Conservation (phyloP, 2,113 vertebrate species). For the Orycteropus afer region DNA sequence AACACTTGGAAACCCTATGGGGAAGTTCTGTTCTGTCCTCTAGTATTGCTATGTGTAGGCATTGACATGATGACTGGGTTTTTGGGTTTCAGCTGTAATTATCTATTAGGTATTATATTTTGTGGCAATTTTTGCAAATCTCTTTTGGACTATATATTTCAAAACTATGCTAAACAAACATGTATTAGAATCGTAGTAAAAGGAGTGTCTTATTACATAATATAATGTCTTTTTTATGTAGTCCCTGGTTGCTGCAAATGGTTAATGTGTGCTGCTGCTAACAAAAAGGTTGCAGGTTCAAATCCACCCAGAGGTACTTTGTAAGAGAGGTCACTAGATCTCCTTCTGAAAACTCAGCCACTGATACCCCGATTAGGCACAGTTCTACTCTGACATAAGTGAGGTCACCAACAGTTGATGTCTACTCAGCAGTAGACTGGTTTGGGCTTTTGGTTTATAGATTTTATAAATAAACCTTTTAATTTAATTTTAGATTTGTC, state of each 20-base stretch:
- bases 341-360: background rate
- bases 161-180: background rate
- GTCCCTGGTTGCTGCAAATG: background rate
- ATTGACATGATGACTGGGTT: background rate
- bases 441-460: background rate
- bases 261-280: background rate
- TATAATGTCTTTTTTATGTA: background rate
- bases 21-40: no score
- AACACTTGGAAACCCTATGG: no score
- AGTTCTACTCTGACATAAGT: background rate
- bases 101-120: background rate
- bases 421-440: background rate
- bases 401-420: background rate
- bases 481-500: constrained; percentile 14
- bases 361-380: background rate
- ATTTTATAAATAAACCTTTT: background rate
- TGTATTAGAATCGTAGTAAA: background rate
- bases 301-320: background rate
- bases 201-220: background rate
- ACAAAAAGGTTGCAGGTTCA: background rate
- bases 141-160: background rate
- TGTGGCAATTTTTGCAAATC: background rate
- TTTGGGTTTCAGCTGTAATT: background rate
- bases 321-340: background rate
- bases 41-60: no score